Conservation (phyloP, 2,888 invertebrate species). For the Athalia cordata region DNA sequence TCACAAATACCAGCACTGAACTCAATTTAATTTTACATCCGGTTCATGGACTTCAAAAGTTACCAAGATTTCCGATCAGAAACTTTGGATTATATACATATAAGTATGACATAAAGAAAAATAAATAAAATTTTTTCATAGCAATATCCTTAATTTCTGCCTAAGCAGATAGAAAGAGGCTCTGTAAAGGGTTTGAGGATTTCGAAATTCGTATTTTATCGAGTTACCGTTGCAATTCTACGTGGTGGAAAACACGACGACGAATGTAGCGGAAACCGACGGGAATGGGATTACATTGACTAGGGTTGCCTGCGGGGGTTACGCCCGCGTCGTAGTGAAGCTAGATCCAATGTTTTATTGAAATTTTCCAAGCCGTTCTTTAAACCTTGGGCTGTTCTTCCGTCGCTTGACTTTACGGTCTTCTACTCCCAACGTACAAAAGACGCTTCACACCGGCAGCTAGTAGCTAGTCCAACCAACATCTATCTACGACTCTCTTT, state of each 20-base stretch:
- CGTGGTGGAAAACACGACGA: constrained; percentile 40
- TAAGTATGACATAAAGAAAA: neutral
- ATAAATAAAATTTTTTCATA: neutral
- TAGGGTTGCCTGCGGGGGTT: constrained; percentile 11
- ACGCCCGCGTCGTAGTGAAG: neutral
- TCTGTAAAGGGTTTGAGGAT: neutral
- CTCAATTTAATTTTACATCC: constrained; percentile 34
- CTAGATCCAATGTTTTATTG: constrained; percentile 36
- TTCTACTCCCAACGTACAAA: too few species aligned
- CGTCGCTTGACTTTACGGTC: too few species aligned
- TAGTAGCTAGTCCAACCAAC: too few species aligned
- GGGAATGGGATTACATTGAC: constrained; percentile 40
- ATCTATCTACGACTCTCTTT: too few species aligned
- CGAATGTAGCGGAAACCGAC: constrained; percentile 37
- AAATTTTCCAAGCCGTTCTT: constrained; percentile 14
- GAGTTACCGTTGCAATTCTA: constrained; percentile 40
- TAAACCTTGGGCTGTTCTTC: neutral
- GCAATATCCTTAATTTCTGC: neutral
- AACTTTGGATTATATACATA: too few species aligned
- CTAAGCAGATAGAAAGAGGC: too few species aligned
- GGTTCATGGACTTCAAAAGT: constrained; percentile 34
- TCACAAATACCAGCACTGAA: constrained; percentile 32
- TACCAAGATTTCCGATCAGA: neutral
- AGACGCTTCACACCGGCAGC: too few species aligned
- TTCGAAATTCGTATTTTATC: constrained; percentile 31